Percentiles rank a stretch among this genome's conserved stretches.
These are phyloP conservation scores for Porites rus DNA, from an alignment of 92 coral and sea anemone species.

Conservation along the genomic window DNA sequence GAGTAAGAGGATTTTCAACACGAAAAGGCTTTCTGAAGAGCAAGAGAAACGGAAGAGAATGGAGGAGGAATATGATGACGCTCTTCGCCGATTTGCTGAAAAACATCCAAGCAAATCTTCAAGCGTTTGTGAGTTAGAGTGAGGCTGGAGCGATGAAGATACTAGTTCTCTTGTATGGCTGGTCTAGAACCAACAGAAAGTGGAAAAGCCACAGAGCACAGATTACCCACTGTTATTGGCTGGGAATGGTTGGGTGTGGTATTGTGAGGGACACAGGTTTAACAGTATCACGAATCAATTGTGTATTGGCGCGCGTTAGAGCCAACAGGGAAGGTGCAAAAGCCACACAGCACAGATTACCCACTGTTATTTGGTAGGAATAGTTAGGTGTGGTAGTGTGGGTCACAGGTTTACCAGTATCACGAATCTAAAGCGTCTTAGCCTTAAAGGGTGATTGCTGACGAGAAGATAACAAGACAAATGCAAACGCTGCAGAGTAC, in stretches of 20 bases:
- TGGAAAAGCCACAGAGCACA: too few species aligned
- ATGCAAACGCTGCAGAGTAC: too few species aligned
- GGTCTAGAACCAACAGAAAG: too few species aligned
- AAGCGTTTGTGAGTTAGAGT: neutral
- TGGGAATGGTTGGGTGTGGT: neutral
- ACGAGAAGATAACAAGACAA: neutral
- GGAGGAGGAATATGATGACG: slow-evolving; percentile 43
- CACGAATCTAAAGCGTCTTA: neutral
- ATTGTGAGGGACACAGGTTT: neutral
- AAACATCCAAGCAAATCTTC: slow-evolving; percentile 7
- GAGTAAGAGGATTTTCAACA: slow-evolving; percentile 34
- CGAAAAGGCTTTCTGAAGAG: slow-evolving; percentile 28
- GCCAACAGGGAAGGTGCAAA: too few species aligned
- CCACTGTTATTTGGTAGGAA: neutral
- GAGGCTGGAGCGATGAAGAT: neutral
- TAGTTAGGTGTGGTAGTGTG: neutral
- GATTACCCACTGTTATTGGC: too few species aligned
- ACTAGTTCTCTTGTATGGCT: too few species aligned
- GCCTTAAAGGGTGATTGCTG: too few species aligned
- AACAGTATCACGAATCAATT: neutral
- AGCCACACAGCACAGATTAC: too few species aligned
- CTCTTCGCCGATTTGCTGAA: slow-evolving; percentile 63
- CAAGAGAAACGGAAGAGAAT: slow-evolving; percentile 44
- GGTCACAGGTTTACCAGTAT: neutral
- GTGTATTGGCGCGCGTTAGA: too few species aligned